Conservation (phyloP, 2,888 invertebrate genomes). For the Spatulosminthurus flaviceps region DNA sequence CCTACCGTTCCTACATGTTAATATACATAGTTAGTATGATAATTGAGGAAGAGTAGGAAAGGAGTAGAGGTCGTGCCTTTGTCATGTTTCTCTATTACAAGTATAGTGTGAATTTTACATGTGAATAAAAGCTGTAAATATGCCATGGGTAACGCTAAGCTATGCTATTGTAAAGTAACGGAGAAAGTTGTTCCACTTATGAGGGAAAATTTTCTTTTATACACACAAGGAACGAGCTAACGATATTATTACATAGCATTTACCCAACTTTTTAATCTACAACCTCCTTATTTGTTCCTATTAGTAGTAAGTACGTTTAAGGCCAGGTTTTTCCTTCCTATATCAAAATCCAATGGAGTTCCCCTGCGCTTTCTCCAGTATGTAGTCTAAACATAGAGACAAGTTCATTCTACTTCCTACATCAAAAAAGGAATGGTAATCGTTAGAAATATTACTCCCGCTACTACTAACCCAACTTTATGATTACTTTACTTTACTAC, state of each 20-base stretch:
- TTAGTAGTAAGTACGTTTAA: background rate
- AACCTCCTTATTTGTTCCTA: constrained; percentile 3
- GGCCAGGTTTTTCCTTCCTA: too few relatives aligned
- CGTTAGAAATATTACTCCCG: constrained; percentile 1
- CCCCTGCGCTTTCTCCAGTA: background rate
- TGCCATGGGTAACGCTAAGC: too few relatives aligned
- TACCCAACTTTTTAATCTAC: background rate
- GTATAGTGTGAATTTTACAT: too few relatives aligned
- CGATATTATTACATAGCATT: background rate
- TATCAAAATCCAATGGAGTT: background rate
- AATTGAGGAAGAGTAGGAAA: constrained; percentile 24
- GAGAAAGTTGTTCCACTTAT: too few relatives aligned
- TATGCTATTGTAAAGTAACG: too few relatives aligned
- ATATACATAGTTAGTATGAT: too few relatives aligned
- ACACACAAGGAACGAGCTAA: background rate
- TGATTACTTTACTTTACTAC: background rate
- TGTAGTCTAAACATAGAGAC: background rate
- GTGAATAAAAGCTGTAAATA: too few relatives aligned
- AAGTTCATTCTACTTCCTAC: background rate
- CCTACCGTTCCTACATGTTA: too few relatives aligned
- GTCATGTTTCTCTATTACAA: too few relatives aligned
- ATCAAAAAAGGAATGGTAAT: background rate
- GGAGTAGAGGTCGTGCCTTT: background rate
- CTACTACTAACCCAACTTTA: background rate
- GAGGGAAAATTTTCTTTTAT: too few relatives aligned